phyloP scores from a whole-genome alignment of 2,888 invertebrate genomes.

The Embidobia sp. region DNA sequence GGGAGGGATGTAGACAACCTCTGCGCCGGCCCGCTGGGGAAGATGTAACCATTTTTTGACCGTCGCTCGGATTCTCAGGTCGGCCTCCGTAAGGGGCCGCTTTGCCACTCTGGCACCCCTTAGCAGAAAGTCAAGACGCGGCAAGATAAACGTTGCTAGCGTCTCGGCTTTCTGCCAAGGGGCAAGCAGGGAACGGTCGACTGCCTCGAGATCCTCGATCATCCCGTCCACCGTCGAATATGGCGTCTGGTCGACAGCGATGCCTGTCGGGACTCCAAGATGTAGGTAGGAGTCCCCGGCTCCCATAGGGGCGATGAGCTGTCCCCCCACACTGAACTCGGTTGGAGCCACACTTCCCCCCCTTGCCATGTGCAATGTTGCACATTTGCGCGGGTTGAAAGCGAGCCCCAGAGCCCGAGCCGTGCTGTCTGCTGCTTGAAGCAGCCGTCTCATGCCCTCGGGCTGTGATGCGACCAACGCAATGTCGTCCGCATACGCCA shows the following conservation, averaged over 20 bases:
- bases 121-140: constrained; percentile 71
- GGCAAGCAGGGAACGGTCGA: constrained; percentile 53
- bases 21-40: constrained; percentile 73
- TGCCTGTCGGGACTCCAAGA: constrained; percentile 47
- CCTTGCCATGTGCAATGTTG: constrained; percentile 67
- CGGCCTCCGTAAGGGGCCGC: constrained; percentile 64
- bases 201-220: constrained; percentile 20
- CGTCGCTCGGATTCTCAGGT: constrained; percentile 64
- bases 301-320: background rate
- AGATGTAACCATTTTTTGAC: constrained; percentile 72
- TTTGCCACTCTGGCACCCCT: constrained; percentile 69
- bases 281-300: constrained; percentile 33
- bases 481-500: constrained; percentile 63
- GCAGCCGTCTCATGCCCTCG: constrained; percentile 61
- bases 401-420: constrained; percentile 64
- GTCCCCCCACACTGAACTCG: background rate
- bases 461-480: constrained; percentile 34
- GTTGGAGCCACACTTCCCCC: constrained; percentile 2
- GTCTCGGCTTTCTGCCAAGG: constrained; percentile 67
- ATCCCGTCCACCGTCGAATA: constrained; percentile 38
- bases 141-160: constrained; percentile 58
- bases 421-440: constrained; percentile 27
- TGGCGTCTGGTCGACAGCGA: constrained; percentile 55
- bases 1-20: constrained; percentile 68
- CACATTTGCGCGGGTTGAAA: constrained; percentile 73